Percentiles rank a stretch among this genome's conserved stretches.
Conservation (phyloP, 2,888 invertebrate genomes). For the Stenodera caucasica region DNA sequence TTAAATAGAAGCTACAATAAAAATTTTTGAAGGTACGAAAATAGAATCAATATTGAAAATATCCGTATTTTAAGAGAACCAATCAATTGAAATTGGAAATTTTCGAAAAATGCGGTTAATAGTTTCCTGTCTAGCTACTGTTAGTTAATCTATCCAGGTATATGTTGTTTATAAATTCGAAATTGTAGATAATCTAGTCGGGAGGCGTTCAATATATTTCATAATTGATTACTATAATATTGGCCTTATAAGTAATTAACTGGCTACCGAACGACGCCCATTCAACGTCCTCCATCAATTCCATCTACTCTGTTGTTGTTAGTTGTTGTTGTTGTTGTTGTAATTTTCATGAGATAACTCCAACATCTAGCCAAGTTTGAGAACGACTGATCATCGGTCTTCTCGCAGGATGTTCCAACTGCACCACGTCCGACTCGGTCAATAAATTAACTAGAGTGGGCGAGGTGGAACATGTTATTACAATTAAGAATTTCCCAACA, state of each 20-base stretch:
- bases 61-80: background rate
- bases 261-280: conserved; percentile 4
- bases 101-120: background rate
- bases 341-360: background rate
- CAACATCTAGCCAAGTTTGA: background rate
- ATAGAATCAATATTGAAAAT: background rate
- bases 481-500: conserved; percentile 9
- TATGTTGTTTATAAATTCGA: too few relatives aligned
- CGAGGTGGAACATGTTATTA: conserved; percentile 9
- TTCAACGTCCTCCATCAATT: conserved; percentile 4
- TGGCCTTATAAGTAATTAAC: conserved; percentile 7
- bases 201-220: conserved; percentile 3
- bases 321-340: too few relatives aligned
- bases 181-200: background rate
- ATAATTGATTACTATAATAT: conserved; percentile 9
- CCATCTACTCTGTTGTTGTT: background rate
- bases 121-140: conserved; percentile 5
- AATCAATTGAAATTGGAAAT: too few relatives aligned
- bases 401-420: background rate
- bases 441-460: conserved; percentile 8
- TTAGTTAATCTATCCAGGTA: too few relatives aligned
- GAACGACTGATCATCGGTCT: background rate
- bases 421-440: background rate
- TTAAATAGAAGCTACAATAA: too few relatives aligned
- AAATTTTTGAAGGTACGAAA: background rate